These are phyloP conservation scores for Sisyra terminalis DNA, from an alignment of 2,888 invertebrate genomes.

Conservation along the genomic window DNA sequence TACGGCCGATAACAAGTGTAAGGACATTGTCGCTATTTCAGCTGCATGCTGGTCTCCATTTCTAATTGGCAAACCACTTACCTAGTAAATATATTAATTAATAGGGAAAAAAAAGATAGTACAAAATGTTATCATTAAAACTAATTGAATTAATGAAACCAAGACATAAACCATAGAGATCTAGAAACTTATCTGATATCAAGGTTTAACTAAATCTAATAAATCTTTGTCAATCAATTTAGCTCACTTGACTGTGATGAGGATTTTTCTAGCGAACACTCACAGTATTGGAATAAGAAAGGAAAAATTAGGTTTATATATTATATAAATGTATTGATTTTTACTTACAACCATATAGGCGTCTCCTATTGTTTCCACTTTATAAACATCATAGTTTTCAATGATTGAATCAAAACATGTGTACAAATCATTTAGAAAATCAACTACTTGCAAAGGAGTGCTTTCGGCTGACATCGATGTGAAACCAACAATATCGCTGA, in stretches of 20 bases:
- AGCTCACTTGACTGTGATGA: too few relatives aligned
- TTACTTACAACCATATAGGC: constrained; percentile 81
- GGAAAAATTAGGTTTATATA: neutral
- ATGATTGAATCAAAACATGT: constrained; percentile 90
- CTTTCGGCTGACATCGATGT: constrained; percentile 86
- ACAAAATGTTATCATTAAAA: neutral
- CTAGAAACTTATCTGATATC: too few relatives aligned
- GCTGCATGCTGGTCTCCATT: constrained; percentile 83
- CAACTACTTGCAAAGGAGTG: constrained; percentile 78
- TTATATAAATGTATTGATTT: neutral
- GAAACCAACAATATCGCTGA: constrained; percentile 89
- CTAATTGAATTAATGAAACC: neutral
- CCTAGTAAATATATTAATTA: constrained; percentile 27
- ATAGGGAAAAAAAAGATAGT: neutral
- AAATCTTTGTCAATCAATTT: too few relatives aligned
- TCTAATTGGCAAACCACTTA: constrained; percentile 73
- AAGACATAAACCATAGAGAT: neutral
- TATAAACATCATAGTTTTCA: constrained; percentile 84
- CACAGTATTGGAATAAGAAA: neutral
- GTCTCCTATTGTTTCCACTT: constrained; percentile 85
- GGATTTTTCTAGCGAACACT: neutral
- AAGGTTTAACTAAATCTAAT: too few relatives aligned
- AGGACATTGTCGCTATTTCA: constrained; percentile 86
- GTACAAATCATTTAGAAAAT: constrained; percentile 85
- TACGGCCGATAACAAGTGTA: constrained; percentile 69